Base-by-base conservation (phyloP, 2,797 vertebrate genomes). In the Tarsius wallacei region DNA sequence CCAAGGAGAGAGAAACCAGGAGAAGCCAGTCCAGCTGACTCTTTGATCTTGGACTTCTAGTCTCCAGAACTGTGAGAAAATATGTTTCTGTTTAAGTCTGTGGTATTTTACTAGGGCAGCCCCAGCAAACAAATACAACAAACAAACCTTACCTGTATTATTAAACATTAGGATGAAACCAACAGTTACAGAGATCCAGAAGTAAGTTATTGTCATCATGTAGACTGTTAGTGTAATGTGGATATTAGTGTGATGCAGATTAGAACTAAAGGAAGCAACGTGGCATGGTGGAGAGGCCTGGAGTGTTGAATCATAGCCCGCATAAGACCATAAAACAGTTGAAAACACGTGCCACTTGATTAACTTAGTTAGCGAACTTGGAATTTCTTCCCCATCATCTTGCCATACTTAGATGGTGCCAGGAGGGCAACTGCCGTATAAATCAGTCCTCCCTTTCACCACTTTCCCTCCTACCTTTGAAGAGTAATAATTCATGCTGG, bases 31-130 rank as follows among this genome's bases (percentile, higher is more conserved):
- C 2, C 19, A 59, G 49, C 66, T 0, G 0, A 73, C 16, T 53
- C 76, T 73, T 76, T 81, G 17, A 24, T 47, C 85, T 80, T 85
- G 31, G 31, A 74, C 53, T 78, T 89, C 42, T 31, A 94, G 90
- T 12, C 21, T 95, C 26, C 22, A 53, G 47, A 68, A 33, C 73
- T 47, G 22, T 77, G 73, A 61, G n/a, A 76, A 59, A 90, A 80
- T 26, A 42, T 17, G 49, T 77, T 61, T 90, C 53, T 81, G 13
- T 51, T 47, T 73, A 28, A 68, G 57, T 42, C 49, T 31, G 21
- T 59, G 22, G 28, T 7, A 22, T 86, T 96, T 88, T 28, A 15
- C 87, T 64, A 33, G 31, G 33, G 55, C 13, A 53, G 53, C 55
- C 19, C 47, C 8, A 36, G 66, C 5, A 77, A 55, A 66, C 31